phyloP scores from a whole-genome alignment of 1,140 invertebrate species.

The Drosophila kurseongensis region DNA sequence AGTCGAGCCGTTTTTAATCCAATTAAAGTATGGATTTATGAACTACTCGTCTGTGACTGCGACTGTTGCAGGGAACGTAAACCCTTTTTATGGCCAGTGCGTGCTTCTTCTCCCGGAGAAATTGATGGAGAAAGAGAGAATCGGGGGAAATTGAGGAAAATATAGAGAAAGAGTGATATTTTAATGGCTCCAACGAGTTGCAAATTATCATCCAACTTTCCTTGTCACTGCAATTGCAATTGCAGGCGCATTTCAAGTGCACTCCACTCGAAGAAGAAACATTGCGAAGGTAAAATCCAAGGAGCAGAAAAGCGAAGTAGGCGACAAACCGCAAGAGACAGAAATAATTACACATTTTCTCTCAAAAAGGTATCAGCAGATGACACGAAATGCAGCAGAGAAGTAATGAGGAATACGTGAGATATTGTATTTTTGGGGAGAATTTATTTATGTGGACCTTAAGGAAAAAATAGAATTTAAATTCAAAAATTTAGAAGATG shows the following conservation, averaged over 20 bases:
- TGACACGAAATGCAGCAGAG: conserved; percentile 16
- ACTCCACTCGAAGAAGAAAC: conserved; percentile 60
- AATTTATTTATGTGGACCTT: not conserved
- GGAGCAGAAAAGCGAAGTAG: conserved; percentile 24
- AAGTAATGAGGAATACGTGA: conserved; percentile 13
- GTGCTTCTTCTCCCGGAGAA: conserved; percentile 34
- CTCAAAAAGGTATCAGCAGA: conserved; percentile 28
- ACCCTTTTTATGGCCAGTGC: conserved; percentile 63
- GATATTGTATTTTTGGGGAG: not conserved
- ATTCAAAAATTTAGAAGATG: no score
- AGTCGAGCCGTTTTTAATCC: conserved; percentile 75
- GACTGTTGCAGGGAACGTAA: conserved; percentile 34
- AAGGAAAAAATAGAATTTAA: not conserved
- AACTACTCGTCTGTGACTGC: conserved; percentile 45
- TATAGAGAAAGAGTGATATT: conserved; percentile 4
- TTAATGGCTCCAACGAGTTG: conserved; percentile 55
- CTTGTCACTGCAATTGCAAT: conserved; percentile 38
- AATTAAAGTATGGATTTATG: conserved; percentile 80
- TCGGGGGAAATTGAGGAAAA: not conserved
- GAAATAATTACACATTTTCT: conserved; percentile 58
- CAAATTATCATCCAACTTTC: conserved; percentile 61
- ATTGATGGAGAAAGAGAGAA: not conserved
- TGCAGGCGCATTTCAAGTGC: conserved; percentile 63
- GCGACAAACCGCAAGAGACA: conserved; percentile 63
- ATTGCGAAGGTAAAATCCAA: conserved; percentile 46